Evolutionary conservation across 2,113 vertebrate species (phyloP), one percentile per base, ranked within the genome.

Genomic region (Apteryx mantelli): DNA sequence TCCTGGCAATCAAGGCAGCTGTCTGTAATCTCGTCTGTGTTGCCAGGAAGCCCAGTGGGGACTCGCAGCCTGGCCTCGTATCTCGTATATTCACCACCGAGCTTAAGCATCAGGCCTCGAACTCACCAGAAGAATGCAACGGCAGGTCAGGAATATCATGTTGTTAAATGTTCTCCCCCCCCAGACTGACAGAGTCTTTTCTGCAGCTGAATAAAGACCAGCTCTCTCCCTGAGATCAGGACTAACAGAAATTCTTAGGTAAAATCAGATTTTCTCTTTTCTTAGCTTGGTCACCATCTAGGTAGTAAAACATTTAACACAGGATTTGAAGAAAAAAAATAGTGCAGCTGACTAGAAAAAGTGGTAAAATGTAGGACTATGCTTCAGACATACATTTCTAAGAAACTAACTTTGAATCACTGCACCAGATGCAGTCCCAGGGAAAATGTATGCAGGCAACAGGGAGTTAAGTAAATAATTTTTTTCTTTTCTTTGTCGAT

Each of bases 391-490:
- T 8, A 70, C 63, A 22, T 92, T 97, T 86, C 10, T 77, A 93
- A 88, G 89, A 90, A 93, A 91, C 89, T 53, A 93, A 95, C 87
- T 95, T 89, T 64, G 86, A 96, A 93, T 68, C 80, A 8, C 52
- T 75, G 82, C 46, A 86, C 85, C 60, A 65, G 93, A 92, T 84
- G 91, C 86, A 85, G 53, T 80, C 91, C 88, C 80, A 84, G 94
- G 80, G 90, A 95, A 79, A 97, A 97, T 91, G 93, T 91, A 98
- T 98, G 97, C 98, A 98, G 98, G 97, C 98, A 98, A 98, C 98
- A 98, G 98, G 98, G 98, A 98, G 98, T 99, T 99, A 98, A 98
- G 97, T 98, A 98, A 98, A 98, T 98, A 98, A 85, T 80, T 98
- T 98, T 97, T 98, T 97, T 96, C 97, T 98, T 98, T 98, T 98